A percentile compares a stretch with the other conserved stretches of the same genome.
Evolutionary conservation across 2,888 invertebrate species (phyloP).

Genomic region (Drosophila sordidapex): DNA sequence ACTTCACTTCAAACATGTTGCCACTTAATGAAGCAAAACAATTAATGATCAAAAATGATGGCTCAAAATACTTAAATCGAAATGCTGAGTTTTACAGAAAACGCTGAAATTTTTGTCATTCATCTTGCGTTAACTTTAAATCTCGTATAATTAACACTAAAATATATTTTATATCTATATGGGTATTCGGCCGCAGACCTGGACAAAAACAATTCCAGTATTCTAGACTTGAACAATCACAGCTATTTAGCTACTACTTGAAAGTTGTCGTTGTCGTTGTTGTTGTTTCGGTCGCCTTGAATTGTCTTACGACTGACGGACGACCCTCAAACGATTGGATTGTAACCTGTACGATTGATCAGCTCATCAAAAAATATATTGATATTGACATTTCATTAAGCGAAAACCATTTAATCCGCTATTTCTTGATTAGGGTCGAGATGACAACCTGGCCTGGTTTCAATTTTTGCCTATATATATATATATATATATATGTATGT

Average conservation of each 20-base stretch:
- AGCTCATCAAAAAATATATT: constrained; percentile 32
- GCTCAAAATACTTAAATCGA: neutral
- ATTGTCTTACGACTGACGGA: constrained; percentile 26
- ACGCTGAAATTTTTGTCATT: neutral
- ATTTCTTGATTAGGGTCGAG: constrained; percentile 35
- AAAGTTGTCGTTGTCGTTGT: constrained; percentile 44
- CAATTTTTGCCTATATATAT: neutral
- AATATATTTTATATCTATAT: neutral
- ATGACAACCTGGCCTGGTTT: constrained; percentile 4
- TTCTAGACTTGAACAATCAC: neutral
- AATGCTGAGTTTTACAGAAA: neutral
- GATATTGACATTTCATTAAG: constrained; percentile 73
- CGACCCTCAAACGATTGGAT: constrained; percentile 42
- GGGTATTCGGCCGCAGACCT: neutral
- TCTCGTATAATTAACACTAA: neutral
- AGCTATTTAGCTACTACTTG: constrained; percentile 14
- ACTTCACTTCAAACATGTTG: neutral
- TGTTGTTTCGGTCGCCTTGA: constrained; percentile 43
- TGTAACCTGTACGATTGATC: constrained; percentile 39
- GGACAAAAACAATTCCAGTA: constrained; percentile 1
- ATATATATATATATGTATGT: neutral
- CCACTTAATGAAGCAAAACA: neutral
- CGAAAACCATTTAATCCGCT: constrained; percentile 64
- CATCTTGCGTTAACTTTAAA: neutral
- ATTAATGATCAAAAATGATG: neutral